Base-by-base conservation (phyloP, 35 echinoderm and acorn worm genomes). In the Eucidaris tribuloides region DNA sequence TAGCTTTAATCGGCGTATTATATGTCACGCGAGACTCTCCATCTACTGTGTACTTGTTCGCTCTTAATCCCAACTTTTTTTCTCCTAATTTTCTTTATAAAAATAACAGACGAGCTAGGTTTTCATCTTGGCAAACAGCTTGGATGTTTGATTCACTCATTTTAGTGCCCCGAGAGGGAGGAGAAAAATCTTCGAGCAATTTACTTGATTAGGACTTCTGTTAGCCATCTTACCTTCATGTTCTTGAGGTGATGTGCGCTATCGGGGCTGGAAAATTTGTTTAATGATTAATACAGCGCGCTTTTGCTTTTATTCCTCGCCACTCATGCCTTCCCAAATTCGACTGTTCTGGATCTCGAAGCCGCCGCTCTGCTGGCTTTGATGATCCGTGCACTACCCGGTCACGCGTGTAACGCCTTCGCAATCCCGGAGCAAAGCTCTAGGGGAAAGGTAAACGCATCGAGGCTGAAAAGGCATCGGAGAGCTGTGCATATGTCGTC, bases 221-320 rank as follows among this genome's bases (percentile, higher is more conserved):
- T 74, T 74, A 74, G 68, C 68, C 68, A 43, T 64, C 60, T 35
- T 74, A 74, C 68, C n/a, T 44, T 42, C 37, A n/a, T 40, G 35
- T 27, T 20, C 6, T 20, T 52, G 48, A 20, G 14, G 19, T 2
- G 36, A 42, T 33, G 68, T 74, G 68, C 68, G 44, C 68, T 74
- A 74, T 74, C 68, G 68, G 35, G 37, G 44, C 44, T 40, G 44
- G n/a, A 24, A 74, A 64, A 74, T 74, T 74, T 74, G 68, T 74
- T 74, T 74, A 74, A 74, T 74, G 68, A 74, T 74, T 74, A 74
- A 74, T 74, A 32, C 41, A 74, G 68, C 37, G 40, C 27, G 40
- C 68, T 74, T 7, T 19, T 14, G 35, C 68, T 74, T 74, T 74
- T 74, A 33, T 74, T 74, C 22, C 30, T 40, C 68, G 40, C 68